A percentile compares a stretch with the other conserved stretches of the same genome.
These are phyloP conservation scores for Monopterus albus DNA, from an alignment of 2,113 vertebrate genomes.

Conservation along the genomic window DNA sequence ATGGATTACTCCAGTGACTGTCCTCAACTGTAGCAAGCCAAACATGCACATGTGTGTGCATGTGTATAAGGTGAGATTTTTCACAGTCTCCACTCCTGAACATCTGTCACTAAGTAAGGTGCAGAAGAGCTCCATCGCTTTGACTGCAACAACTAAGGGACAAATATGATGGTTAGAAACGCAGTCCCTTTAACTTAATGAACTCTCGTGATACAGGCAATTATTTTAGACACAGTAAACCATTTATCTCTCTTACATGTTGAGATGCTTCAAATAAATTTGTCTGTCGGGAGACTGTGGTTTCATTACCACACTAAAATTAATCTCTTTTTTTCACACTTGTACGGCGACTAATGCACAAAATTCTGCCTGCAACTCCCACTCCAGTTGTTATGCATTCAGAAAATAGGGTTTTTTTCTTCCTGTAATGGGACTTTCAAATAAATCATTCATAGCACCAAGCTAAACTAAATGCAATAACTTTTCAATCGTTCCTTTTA, in stretches of 20 bases:
- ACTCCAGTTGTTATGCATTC: constrained; percentile 13
- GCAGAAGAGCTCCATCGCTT: constrained; percentile 9
- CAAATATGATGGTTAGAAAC: constrained; percentile 28
- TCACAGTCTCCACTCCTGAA: neutral
- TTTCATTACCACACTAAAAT: constrained; percentile 48
- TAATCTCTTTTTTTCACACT: constrained; percentile 24
- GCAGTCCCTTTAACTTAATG: constrained; percentile 24
- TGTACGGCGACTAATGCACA: constrained; percentile 30
- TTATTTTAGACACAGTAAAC: constrained; percentile 44
- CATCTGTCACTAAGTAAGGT: constrained; percentile 29
- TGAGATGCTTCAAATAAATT: constrained; percentile 48
- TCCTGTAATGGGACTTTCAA: constrained; percentile 51
- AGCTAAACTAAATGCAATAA: constrained; percentile 59
- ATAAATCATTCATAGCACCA: constrained; percentile 59
- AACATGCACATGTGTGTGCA: neutral
- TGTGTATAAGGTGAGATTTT: neutral
- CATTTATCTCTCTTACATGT: constrained; percentile 35
- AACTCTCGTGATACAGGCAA: constrained; percentile 47
- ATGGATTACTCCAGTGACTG: no score
- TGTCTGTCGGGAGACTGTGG: constrained; percentile 19
- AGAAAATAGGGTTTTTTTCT: constrained; percentile 11
- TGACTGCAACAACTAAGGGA: constrained; percentile 20
- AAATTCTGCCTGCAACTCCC: constrained; percentile 11
- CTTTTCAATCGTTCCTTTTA: constrained; percentile 55
- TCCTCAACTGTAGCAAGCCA: no score